These are phyloP conservation scores for Proales similis DNA, from an alignment of 1,140 invertebrate species.

Conservation along the genomic window DNA sequence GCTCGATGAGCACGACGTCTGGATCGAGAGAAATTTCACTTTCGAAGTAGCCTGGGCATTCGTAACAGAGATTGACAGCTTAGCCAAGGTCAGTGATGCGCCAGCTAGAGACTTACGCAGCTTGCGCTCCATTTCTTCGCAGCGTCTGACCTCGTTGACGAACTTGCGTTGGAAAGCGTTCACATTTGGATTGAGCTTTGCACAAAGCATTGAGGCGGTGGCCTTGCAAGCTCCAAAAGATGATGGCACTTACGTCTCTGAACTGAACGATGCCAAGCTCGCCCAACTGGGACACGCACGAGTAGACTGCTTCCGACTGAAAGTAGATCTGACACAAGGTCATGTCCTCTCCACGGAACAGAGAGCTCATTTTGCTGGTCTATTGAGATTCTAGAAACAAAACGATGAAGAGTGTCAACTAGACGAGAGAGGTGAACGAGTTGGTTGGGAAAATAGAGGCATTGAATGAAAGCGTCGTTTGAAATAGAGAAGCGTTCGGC, in stretches of 20 bases:
- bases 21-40: conserved; percentile 64
- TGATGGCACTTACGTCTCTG: conserved; percentile 47
- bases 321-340: conserved; percentile 53
- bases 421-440: too few species aligned
- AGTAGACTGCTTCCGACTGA: conserved; percentile 51
- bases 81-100: too few species aligned
- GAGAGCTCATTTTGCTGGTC: conserved; percentile 46
- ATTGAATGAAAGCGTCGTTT: too few species aligned
- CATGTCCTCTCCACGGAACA: conserved; percentile 56
- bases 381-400: too few species aligned
- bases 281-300: conserved; percentile 52
- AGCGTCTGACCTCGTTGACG: conserved; percentile 56
- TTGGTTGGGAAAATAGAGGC: too few species aligned
- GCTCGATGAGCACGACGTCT: conserved; percentile 81
- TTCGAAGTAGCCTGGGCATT: conserved; percentile 67
- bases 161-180: conserved; percentile 59
- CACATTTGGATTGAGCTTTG: conserved; percentile 44
- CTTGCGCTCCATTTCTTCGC: conserved; percentile 55
- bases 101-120: conserved; percentile 47
- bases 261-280: conserved; percentile 54
- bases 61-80: conserved; percentile 44
- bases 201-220: neutral
- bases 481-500: too few species aligned
- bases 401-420: too few species aligned
- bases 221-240: neutral